Conservation (phyloP, 2,113 vertebrate species). For the Hemiscyllium ocellatum region DNA sequence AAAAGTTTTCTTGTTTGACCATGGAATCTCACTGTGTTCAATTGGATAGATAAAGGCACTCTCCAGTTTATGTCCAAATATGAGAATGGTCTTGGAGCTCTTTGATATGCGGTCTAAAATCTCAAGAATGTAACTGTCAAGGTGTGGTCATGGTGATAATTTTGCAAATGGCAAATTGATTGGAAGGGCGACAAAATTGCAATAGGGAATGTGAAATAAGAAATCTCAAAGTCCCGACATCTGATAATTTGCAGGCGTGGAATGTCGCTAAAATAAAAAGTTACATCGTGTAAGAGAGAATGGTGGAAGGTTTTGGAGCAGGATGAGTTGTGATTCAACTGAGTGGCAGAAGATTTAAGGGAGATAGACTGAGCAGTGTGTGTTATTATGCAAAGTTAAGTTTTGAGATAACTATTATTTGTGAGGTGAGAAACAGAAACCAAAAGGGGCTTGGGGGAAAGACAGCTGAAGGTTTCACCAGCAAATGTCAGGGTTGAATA, state of each 20-base stretch:
- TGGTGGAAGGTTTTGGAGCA: neutral
- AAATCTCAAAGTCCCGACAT: neutral
- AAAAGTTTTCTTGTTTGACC: neutral
- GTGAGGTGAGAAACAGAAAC: neutral
- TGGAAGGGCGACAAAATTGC: neutral
- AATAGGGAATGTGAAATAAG: neutral
- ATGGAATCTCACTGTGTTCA: neutral
- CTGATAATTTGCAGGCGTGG: neutral
- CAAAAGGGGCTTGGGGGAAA: neutral
- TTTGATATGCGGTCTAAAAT: neutral
- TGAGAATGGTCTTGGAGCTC: neutral
- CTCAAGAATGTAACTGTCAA: neutral
- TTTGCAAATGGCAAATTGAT: neutral
- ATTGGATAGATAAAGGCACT: neutral
- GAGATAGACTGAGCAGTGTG: neutral
- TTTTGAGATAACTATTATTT: neutral
- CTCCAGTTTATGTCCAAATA: neutral
- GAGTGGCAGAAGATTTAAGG: neutral
- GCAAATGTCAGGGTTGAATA: neutral
- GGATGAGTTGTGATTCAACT: too few relatives aligned
- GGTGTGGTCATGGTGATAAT: neutral
- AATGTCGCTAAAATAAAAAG: neutral
- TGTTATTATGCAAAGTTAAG: neutral
- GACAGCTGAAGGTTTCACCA: neutral
- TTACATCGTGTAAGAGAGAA: neutral